Evolutionary conservation across 2,113 vertebrate genomes (phyloP).

Genomic region (Prietella phreatophila): DNA sequence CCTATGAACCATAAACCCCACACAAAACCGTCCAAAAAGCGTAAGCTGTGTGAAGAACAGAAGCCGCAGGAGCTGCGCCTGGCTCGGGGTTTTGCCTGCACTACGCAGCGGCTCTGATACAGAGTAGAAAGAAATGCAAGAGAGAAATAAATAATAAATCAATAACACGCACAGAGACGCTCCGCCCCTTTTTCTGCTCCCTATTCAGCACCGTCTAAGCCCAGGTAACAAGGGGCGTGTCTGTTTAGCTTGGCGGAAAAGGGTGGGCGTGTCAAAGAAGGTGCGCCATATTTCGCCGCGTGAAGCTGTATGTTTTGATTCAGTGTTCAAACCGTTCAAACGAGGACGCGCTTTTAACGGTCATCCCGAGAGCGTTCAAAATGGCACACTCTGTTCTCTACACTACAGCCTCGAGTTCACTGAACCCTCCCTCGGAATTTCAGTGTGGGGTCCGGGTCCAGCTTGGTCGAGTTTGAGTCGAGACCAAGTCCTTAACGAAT

Average conservation of each 20-base stretch:
- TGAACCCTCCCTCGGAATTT: neutral
- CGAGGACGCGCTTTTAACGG: no score
- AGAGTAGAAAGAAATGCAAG: slow-evolving; percentile 30
- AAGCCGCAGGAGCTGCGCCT: slow-evolving; percentile 39
- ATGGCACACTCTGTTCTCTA: no score
- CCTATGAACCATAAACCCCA: no score
- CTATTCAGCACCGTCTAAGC: slow-evolving; percentile 9
- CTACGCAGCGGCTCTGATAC: slow-evolving; percentile 57
- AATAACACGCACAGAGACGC: slow-evolving; percentile 23
- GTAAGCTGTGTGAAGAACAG: no score
- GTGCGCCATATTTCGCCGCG: neutral
- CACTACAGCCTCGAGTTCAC: no score
- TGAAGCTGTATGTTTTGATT: neutral
- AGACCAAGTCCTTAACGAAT: no score
- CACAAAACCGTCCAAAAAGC: neutral
- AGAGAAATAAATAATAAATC: neutral
- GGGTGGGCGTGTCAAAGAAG: neutral
- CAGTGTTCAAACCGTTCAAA: neutral
- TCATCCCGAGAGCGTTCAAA: neutral
- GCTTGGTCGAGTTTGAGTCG: no score
- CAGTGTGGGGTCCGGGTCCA: no score
- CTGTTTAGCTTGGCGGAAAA: neutral
- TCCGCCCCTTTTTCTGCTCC: slow-evolving; percentile 34
- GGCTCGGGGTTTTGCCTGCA: slow-evolving; percentile 27
- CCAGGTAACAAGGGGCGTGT: slow-evolving; percentile 25